Percentiles rank a stretch among this genome's conserved stretches.
Conservation (phyloP, 2,113 vertebrate species). For the Ammodytes marinus region DNA sequence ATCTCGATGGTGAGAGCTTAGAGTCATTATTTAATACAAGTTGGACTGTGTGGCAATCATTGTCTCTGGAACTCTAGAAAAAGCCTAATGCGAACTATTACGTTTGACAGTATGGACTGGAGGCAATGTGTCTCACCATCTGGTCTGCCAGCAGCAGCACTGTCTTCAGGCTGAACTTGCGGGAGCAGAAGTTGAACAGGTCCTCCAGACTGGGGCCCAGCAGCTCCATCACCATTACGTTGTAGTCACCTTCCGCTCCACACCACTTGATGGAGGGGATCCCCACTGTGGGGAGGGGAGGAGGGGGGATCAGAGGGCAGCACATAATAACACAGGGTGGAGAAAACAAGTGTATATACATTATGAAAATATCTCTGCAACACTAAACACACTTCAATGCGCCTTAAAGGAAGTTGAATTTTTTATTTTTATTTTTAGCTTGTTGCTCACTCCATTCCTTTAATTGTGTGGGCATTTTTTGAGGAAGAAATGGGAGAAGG, state of each 20-base stretch:
- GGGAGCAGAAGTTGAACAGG: constrained; percentile 99
- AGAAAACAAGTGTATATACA: neutral
- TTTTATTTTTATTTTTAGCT: too few relatives aligned
- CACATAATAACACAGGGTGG: neutral
- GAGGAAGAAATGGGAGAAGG: too few relatives aligned
- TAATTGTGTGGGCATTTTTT: too few relatives aligned
- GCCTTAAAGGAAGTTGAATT: neutral
- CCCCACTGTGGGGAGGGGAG: constrained; percentile 86
- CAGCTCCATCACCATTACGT: constrained; percentile 99
- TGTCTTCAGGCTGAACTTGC: constrained; percentile 98
- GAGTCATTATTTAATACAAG: neutral
- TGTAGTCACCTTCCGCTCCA: constrained; percentile 97
- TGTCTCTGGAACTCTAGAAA: neutral
- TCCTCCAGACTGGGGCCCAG: constrained; percentile 97
- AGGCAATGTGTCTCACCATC: constrained; percentile 88
- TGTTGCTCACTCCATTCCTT: too few relatives aligned
- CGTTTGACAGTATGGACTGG: neutral
- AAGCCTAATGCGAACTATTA: neutral
- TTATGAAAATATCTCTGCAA: neutral
- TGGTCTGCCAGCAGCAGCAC: constrained; percentile 97
- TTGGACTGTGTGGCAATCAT: neutral
- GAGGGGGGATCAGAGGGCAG: neutral
- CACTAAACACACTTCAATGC: neutral
- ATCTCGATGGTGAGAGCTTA: neutral
- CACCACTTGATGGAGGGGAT: constrained; percentile 99